A percentile compares a stretch with the other conserved stretches of the same genome.
Conservation (phyloP, 2,888 invertebrate species). For the Icerya purchasi region DNA sequence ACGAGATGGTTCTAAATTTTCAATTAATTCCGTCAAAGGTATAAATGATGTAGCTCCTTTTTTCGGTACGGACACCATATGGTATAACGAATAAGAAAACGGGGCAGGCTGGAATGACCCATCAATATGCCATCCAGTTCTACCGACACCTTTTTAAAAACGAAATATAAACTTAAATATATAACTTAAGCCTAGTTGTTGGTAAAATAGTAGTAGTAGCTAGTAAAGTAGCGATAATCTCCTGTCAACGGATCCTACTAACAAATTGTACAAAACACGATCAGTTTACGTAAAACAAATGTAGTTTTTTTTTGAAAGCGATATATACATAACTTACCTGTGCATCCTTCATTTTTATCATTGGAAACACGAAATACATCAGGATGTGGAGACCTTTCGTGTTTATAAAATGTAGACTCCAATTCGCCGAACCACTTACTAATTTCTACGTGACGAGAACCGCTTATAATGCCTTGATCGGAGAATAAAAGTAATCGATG, state of each 20-base stretch:
- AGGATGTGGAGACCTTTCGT: conserved; percentile 21
- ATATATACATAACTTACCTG: conserved; percentile 17
- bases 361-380: conserved; percentile 22
- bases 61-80: conserved; percentile 21
- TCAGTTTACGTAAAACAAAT: no score
- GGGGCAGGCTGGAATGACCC: conserved; percentile 22
- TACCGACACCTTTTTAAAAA: conserved; percentile 20
- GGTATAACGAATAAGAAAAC: conserved; percentile 22
- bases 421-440: conserved; percentile 22
- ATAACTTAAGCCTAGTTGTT: no score
- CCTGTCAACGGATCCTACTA: no score
- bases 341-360: conserved; percentile 21
- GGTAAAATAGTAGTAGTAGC: no score
- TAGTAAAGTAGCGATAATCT: no score
- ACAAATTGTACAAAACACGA: no score
- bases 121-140: conserved; percentile 23
- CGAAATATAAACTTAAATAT: no score
- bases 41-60: conserved; percentile 21
- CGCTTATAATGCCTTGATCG: conserved; percentile 21
- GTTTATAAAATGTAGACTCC: conserved; percentile 22
- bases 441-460: conserved; percentile 21
- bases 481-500: conserved; percentile 21
- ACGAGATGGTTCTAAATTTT: conserved; percentile 18
- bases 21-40: conserved; percentile 20
- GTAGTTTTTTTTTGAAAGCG: no score